Evolutionary conservation across 2,797 vertebrate genomes (phyloP), one percentile per base, ranked within the genome.

Genomic region (Decapterus maruadsi): DNA sequence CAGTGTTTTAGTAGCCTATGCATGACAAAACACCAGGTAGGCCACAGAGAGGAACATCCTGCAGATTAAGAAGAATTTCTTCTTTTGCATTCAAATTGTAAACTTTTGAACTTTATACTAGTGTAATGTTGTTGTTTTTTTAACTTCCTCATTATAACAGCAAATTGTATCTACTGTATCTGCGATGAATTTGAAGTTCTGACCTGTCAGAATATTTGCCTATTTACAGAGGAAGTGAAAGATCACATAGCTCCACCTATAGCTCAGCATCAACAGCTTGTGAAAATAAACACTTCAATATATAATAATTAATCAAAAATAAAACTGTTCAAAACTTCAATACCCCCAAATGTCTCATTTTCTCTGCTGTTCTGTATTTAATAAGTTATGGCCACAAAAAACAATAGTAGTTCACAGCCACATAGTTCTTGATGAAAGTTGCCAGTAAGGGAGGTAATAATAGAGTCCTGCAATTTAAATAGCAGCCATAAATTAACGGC

Each of bases 401-500:
- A 22, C 17, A 43, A n/a, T 16, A 9, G 38, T 9, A 4, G 2
- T 42, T 19, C 14, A 11, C 14, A 45, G 8, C 9, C 5, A 4
- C 26, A 48, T 56, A 6, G 17, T 31, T 48, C 17, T 10, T 11
- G 40, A 11, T 53, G 14, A 51, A 58, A 63, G 19, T 8, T 64
- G 17, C 48, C 8, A 14, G 17, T 8, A 31, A 17, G 1, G 5
- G 3, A 55, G 63, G 68, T 72, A 72, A 56, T 65, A 66, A 12
- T 5, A 34, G 31, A 34, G 31, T 6, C 17, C 1, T 72, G 26
- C 1, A 68, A 8, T 53, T 36, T 42, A 26, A 70, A 50, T 6
- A 42, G 56, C 31, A 45, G 29, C 8, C n/a, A 56, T 68, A 75
- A 65, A 77, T 20, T 6, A 20, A 19, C 20, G 17, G 46, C 8